A percentile compares a stretch with the other conserved stretches of the same genome.
Evolutionary conservation across 2,888 invertebrate genomes (phyloP).

Genomic region (Emmelina monodactyla): DNA sequence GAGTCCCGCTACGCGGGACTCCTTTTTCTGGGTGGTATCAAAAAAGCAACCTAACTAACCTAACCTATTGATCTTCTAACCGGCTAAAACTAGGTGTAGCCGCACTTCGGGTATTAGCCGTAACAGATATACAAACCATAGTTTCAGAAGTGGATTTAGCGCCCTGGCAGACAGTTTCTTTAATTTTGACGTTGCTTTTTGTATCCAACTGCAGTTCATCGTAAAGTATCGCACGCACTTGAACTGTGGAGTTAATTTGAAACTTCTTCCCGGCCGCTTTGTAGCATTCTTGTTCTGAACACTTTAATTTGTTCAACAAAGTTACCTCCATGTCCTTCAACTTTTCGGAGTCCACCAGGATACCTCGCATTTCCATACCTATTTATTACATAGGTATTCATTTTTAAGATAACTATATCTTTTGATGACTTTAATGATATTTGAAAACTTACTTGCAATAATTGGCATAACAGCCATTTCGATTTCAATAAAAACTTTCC

Average conservation of each 20-base stretch:
- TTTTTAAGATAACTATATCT: too few species aligned
- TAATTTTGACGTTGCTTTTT: conserved; percentile 35
- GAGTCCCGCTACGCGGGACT: too few species aligned
- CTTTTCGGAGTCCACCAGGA: conserved; percentile 33
- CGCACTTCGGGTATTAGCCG: too few species aligned
- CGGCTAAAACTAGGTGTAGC: too few species aligned
- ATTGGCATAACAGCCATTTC: conserved; percentile 52
- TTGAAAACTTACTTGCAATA: conserved; percentile 40
- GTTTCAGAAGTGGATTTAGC: conserved; percentile 54
- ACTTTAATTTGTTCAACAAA: conserved; percentile 28
- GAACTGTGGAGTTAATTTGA: conserved; percentile 43
- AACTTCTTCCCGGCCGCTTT: conserved; percentile 40
- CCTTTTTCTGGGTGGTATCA: too few species aligned
- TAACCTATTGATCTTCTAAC: too few species aligned
- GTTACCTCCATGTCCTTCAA: conserved; percentile 37
- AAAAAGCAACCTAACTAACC: neutral
- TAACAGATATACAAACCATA: conserved; percentile 27
- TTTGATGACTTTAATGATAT: too few species aligned
- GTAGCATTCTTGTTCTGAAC: conserved; percentile 38
- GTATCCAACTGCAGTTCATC: conserved; percentile 48
- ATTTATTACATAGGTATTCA: conserved; percentile 7
- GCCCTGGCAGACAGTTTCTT: conserved; percentile 35
- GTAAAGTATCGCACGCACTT: conserved; percentile 47
- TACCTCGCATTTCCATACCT: conserved; percentile 51
- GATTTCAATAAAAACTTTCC: conserved; percentile 46